Evolutionary conservation across 2,113 vertebrate species (phyloP), one percentile per base, ranked within the genome.

Genomic region (Tupaia chinensis): DNA sequence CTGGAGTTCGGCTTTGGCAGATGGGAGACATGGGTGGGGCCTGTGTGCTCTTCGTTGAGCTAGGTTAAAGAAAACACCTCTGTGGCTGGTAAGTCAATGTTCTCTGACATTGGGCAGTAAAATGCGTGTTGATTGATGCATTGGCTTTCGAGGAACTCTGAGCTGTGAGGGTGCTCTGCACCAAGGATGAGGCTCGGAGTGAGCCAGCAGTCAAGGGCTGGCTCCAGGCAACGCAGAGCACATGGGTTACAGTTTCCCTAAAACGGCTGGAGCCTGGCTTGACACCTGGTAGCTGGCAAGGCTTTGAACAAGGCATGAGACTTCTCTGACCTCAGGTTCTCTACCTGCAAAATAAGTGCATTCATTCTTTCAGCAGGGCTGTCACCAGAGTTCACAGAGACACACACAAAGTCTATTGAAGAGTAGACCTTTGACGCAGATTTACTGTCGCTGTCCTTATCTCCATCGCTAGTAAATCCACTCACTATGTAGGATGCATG

Each of bases 61-160:
- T 9, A 1, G 84, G 22, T 16, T 32, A 9, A 44, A 72, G 93
- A 32, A 7, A 17, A 3, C 0, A 1, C 32, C 34, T 94, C 32
- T 72, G 23, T 2, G 17, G 9, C 29, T 29, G 23, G 27, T 29
- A 77, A 23, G 58, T 23, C n/a, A 34, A 5, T 16, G 9, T 60
- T 44, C 70, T 65, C 44, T 1, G 66, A 66, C 79, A 61, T 7
- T 0, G 0, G 66, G 60, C 68, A 20, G 27, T 63, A 34, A 69
- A 7, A 76, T 2, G 0, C 1, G 0, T 1, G 14, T 11, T 32
- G 77, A 77, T 9, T 0, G 65, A 72, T 1, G n/a, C 34, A 1
- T 70, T 2, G 4, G 16, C n/a, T 58, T 58, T 11, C 0, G 0
- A 29, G 77, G 65, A 19, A 29, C 29, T 13, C 60, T 11, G 7